Evolutionary conservation across 2,888 invertebrate species (phyloP).

Genomic region (Drosophila conformis): DNA sequence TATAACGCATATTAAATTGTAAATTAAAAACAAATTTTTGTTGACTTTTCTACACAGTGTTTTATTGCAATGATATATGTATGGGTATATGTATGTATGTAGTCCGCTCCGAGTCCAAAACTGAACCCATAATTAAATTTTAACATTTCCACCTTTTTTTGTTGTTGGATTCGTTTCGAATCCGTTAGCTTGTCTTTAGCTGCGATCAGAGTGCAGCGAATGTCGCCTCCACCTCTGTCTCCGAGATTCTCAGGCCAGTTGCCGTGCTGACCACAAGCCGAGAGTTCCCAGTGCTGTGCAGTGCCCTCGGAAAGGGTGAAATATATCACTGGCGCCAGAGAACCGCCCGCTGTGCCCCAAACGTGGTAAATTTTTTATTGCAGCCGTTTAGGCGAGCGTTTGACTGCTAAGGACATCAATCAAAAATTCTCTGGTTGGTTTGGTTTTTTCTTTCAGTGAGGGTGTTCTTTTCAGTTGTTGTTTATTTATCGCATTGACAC

Average conservation of each 20-base stretch:
- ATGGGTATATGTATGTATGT: conserved; percentile 19
- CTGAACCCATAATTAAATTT: conserved; percentile 79
- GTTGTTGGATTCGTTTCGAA: conserved; percentile 26
- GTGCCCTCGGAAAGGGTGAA: conserved; percentile 71
- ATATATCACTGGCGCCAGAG: conserved; percentile 83
- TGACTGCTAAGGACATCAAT: conserved; percentile 79
- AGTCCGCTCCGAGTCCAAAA: conserved; percentile 24
- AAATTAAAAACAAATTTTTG: conserved; percentile 80
- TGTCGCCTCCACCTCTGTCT: conserved; percentile 38
- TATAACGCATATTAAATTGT: conserved; percentile 80
- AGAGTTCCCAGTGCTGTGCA: conserved; percentile 33
- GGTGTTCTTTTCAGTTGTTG: conserved; percentile 16
- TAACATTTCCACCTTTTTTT: conserved; percentile 75
- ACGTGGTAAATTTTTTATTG: conserved; percentile 79
- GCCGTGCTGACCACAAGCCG: conserved; percentile 44
- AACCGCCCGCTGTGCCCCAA: conserved; percentile 82
- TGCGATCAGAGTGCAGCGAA: conserved; percentile 35
- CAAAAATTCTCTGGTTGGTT: conserved; percentile 52
- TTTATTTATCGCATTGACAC: conserved; percentile 51
- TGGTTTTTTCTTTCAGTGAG: background rate
- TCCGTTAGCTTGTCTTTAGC: conserved; percentile 25
- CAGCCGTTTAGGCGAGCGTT: conserved; percentile 77
- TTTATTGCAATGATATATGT: conserved; percentile 68
- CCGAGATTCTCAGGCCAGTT: conserved; percentile 52
- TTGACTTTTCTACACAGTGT: conserved; percentile 74